A percentile compares a stretch with the other conserved stretches of the same genome.
These are phyloP conservation scores for Andricus grossulariae DNA, from an alignment of 1,140 invertebrate species.

Conservation along the genomic window DNA sequence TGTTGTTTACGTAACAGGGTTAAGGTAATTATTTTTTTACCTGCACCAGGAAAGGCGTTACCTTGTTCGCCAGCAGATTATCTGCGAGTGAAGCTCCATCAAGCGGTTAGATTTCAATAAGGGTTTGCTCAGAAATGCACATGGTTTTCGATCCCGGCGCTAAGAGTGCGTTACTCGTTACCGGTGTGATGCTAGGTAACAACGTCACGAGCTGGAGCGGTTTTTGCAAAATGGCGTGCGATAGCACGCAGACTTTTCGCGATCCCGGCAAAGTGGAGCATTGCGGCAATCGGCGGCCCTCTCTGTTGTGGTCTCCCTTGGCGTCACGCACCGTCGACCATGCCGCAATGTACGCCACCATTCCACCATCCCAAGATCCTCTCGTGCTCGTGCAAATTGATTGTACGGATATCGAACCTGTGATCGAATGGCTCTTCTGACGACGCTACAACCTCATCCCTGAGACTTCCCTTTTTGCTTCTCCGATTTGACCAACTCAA, in stretches of 20 bases:
- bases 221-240: slow-evolving; percentile 51
- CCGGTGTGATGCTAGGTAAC: slow-evolving; percentile 36
- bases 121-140: neutral
- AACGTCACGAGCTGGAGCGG: slow-evolving; percentile 55
- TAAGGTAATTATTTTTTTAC: neutral
- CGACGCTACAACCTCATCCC: slow-evolving; percentile 30
- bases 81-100: neutral
- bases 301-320: slow-evolving; percentile 65
- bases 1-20: neutral
- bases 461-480: slow-evolving; percentile 39
- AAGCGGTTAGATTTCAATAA: neutral
- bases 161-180: neutral
- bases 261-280: slow-evolving; percentile 57
- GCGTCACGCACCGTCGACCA: slow-evolving; percentile 68
- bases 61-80: neutral
- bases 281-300: slow-evolving; percentile 61
- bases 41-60: neutral
- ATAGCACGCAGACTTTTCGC: slow-evolving; percentile 57
- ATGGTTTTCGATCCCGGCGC: neutral
- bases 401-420: slow-evolving; percentile 55
- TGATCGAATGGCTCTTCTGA: slow-evolving; percentile 41
- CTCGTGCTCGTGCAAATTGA: slow-evolving; percentile 62
- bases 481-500: slow-evolving; percentile 30
- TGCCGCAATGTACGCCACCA: slow-evolving; percentile 61
- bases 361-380: slow-evolving; percentile 43